These are phyloP conservation scores for Allacma fusca DNA, from an alignment of 2,888 invertebrate genomes.

Conservation along the genomic window DNA sequence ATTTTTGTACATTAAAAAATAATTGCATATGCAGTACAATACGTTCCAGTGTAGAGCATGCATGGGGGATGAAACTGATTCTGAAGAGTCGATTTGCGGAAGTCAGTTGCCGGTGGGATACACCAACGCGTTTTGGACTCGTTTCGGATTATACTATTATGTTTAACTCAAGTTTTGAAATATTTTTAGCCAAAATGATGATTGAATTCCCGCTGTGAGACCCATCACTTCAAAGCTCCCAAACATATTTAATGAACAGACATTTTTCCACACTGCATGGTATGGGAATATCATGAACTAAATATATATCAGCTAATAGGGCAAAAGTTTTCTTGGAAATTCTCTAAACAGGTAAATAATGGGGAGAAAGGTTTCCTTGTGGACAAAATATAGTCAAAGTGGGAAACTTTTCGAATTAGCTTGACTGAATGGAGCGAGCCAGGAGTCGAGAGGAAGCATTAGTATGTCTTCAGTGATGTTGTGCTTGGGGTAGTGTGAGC, in stretches of 20 bases:
- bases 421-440: constrained; percentile 3
- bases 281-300: too few relatives aligned
- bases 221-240: background rate
- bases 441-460: background rate
- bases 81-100: too few relatives aligned
- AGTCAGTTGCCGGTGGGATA: too few relatives aligned
- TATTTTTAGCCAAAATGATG: background rate
- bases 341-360: background rate
- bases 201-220: background rate
- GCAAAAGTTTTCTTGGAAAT: background rate
- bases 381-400: constrained; percentile 21
- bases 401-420: constrained; percentile 22
- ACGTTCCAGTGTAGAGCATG: too few relatives aligned
- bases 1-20: too few relatives aligned
- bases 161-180: background rate
- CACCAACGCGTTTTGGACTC: too few relatives aligned
- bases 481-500: background rate
- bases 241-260: background rate
- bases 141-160: too few relatives aligned
- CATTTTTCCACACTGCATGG: too few relatives aligned
- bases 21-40: too few relatives aligned
- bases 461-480: background rate
- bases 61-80: too few relatives aligned
- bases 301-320: background rate
- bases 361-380: constrained; percentile 1